phyloP scores from a whole-genome alignment of 2,797 vertebrate species.

The Poeciliopsis paucimaculata region DNA sequence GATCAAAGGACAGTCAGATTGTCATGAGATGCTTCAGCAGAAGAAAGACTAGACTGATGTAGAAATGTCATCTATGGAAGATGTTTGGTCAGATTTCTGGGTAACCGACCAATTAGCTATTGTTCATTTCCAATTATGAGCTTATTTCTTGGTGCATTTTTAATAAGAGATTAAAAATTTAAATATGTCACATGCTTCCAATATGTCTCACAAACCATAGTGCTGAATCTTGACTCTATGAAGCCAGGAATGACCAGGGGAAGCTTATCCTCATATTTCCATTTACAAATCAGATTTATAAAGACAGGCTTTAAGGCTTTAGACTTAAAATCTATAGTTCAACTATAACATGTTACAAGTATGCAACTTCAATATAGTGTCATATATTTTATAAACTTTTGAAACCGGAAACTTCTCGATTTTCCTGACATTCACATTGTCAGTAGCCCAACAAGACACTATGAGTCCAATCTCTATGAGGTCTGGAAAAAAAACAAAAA shows the following conservation, averaged over 20 bases:
- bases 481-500: not conserved
- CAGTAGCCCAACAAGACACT: not conserved
- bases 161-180: not conserved
- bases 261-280: not conserved
- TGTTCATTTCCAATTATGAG: not conserved
- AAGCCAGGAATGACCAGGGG: not conserved
- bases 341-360: not conserved
- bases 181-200: not conserved
- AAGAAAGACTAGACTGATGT: not conserved
- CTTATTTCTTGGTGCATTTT: not conserved
- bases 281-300: not conserved
- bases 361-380: not conserved
- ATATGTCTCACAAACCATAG: not conserved
- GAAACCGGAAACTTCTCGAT: not conserved
- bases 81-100: not conserved
- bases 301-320: not conserved
- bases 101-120: not conserved
- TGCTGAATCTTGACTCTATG: not conserved
- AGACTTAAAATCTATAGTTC: not conserved
- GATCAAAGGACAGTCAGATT: conserved; percentile 36
- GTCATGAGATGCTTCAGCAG: conserved; percentile 8
- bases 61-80: not conserved
- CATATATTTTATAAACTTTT: not conserved
- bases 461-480: conserved; percentile 2
- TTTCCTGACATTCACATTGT: not conserved